Percentiles rank a stretch among this genome's conserved stretches.
These are phyloP conservation scores for Drosophila micromelanica DNA, from an alignment of 1,140 invertebrate species.

Conservation along the genomic window DNA sequence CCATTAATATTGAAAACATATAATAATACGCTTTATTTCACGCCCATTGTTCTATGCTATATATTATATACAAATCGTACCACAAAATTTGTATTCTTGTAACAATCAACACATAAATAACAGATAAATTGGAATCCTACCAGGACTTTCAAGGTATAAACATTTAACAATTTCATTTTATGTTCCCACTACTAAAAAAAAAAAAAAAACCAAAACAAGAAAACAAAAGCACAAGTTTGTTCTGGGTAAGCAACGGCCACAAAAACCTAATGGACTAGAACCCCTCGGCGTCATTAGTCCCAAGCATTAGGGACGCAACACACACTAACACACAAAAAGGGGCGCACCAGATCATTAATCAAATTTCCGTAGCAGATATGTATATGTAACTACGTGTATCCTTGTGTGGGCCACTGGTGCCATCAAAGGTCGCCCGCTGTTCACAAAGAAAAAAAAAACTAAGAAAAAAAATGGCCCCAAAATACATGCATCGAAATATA, in stretches of 20 bases:
- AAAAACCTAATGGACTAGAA: slow-evolving; percentile 74
- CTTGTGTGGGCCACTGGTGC: slow-evolving; percentile 9
- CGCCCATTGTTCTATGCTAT: slow-evolving; percentile 59
- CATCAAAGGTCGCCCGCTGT: slow-evolving; percentile 50
- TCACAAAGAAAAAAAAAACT: too few species aligned
- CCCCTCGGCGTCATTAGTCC: slow-evolving; percentile 72
- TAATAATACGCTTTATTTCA: slow-evolving; percentile 77
- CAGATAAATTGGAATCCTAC: slow-evolving; percentile 85
- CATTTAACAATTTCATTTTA: slow-evolving; percentile 78
- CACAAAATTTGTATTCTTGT: slow-evolving; percentile 67
- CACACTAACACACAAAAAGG: slow-evolving; percentile 26
- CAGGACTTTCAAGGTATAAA: slow-evolving; percentile 84
- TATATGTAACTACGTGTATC: slow-evolving; percentile 36
- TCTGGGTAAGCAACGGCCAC: slow-evolving; percentile 62
- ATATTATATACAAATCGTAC: slow-evolving; percentile 57
- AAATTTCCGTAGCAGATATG: slow-evolving; percentile 65
- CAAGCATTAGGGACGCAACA: slow-evolving; percentile 18
- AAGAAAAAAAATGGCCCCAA: slow-evolving; percentile 52
- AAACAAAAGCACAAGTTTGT: slow-evolving; percentile 51
- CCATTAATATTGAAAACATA: slow-evolving; percentile 55
- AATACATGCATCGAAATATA: slow-evolving; percentile 79
- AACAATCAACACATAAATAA: slow-evolving; percentile 80
- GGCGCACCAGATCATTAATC: slow-evolving; percentile 70
- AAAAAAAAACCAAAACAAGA: slow-evolving; percentile 15
- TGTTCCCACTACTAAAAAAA: slow-evolving; percentile 34